phyloP scores from a whole-genome alignment of 2,888 invertebrate species.

The Xylota segnis region DNA sequence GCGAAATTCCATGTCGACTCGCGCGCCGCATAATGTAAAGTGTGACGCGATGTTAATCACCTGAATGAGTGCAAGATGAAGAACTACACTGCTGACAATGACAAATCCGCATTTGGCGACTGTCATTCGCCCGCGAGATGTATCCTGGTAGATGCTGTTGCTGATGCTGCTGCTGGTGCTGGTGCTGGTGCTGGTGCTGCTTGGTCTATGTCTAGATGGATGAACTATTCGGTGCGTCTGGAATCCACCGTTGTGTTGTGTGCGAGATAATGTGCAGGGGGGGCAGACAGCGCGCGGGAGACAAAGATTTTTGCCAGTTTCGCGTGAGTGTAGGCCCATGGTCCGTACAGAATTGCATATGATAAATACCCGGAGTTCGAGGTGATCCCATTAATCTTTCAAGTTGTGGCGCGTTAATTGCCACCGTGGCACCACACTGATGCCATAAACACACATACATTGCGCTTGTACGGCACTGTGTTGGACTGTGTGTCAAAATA shows the following conservation, averaged over 20 bases:
- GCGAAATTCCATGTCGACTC: slow-evolving; percentile 75
- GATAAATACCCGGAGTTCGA: slow-evolving; percentile 76
- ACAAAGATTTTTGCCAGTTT: slow-evolving; percentile 59
- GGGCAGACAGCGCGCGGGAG: neutral
- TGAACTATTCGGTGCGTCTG: slow-evolving; percentile 59
- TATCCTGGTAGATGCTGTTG: slow-evolving; percentile 33
- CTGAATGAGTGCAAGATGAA: slow-evolving; percentile 81
- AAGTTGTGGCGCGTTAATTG: slow-evolving; percentile 77
- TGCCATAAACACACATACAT: slow-evolving; percentile 49
- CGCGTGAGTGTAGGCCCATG: slow-evolving; percentile 71
- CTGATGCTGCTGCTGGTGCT: slow-evolving; percentile 12
- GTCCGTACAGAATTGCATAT: slow-evolving; percentile 73
- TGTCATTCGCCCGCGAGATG: slow-evolving; percentile 68
- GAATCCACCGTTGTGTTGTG: slow-evolving; percentile 35
- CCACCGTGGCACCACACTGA: slow-evolving; percentile 73
- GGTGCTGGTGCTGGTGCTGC: slow-evolving; percentile 14
- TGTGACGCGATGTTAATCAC: slow-evolving; percentile 82
- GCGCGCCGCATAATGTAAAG: slow-evolving; percentile 73
- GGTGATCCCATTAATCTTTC: slow-evolving; percentile 77
- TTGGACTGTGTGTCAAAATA: slow-evolving; percentile 72
- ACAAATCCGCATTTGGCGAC: slow-evolving; percentile 82
- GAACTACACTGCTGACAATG: slow-evolving; percentile 84
- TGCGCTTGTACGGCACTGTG: slow-evolving; percentile 20
- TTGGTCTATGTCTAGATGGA: slow-evolving; percentile 53
- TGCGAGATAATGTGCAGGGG: slow-evolving; percentile 10